Conservation (phyloP, 2,888 invertebrate genomes). For the Leptinotarsa rubiginosa region DNA sequence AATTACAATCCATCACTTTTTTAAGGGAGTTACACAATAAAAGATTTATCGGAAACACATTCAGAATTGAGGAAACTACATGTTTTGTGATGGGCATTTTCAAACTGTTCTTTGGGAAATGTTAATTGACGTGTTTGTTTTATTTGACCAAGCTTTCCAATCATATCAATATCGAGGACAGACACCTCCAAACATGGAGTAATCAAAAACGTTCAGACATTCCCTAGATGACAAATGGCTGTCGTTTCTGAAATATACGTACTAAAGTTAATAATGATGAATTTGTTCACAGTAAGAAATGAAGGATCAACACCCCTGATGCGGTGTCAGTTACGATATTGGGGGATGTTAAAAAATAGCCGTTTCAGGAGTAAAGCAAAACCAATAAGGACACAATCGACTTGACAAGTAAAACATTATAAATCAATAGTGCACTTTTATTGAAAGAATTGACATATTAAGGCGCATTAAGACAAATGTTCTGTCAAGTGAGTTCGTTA, state of each 20-base stretch:
- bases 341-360: constrained; percentile 43
- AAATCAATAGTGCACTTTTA: constrained; percentile 57
- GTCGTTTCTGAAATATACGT: constrained; percentile 14
- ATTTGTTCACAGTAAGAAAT: constrained; percentile 22
- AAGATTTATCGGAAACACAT: too few relatives aligned
- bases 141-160: not conserved
- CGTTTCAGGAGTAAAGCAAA: constrained; percentile 40
- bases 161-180: not conserved
- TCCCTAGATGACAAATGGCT: constrained; percentile 24
- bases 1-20: too few relatives aligned
- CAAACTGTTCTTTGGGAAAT: not conserved
- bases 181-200: not conserved
- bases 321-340: constrained; percentile 39
- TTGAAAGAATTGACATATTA: constrained; percentile 59
- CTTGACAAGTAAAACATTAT: constrained; percentile 51
- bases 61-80: too few relatives aligned
- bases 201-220: constrained; percentile 19
- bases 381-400: constrained; percentile 44
- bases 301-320: constrained; percentile 36
- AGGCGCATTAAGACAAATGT: constrained; percentile 63
- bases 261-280: constrained; percentile 14
- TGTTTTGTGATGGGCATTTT: not conserved
- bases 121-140: not conserved
- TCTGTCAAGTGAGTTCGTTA: constrained; percentile 64
- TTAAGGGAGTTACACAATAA: too few relatives aligned